Evolutionary conservation across 1,140 invertebrate genomes (phyloP).

Genomic region (Leptinotarsa texana): DNA sequence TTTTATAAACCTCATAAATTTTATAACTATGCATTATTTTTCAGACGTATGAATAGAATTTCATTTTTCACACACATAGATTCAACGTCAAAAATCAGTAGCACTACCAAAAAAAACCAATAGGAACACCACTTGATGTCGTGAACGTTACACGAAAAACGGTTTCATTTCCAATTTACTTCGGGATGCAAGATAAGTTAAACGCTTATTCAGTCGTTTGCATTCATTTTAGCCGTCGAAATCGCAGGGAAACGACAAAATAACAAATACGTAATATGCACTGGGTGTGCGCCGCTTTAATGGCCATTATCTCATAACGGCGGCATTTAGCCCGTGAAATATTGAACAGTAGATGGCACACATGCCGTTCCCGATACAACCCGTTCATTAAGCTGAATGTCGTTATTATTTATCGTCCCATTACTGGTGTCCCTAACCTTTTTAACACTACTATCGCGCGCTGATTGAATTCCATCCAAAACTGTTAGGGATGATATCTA

Average conservation of each 20-base stretch:
- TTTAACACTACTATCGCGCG: slow-evolving; percentile 27
- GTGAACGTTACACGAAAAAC: neutral
- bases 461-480: slow-evolving; percentile 18
- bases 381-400: slow-evolving; percentile 29
- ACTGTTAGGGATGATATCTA: neutral
- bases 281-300: slow-evolving; percentile 43
- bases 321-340: slow-evolving; percentile 45
- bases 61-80: too few species aligned
- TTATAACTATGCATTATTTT: too few species aligned
- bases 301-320: slow-evolving; percentile 48
- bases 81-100: too few species aligned
- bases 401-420: slow-evolving; percentile 29
- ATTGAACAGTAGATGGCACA: slow-evolving; percentile 44
- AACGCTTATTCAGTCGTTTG: slow-evolving; percentile 21
- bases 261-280: slow-evolving; percentile 44
- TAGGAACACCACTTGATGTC: too few species aligned
- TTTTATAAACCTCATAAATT: too few species aligned
- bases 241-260: slow-evolving; percentile 40
- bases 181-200: slow-evolving; percentile 8
- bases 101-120: too few species aligned
- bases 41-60: too few species aligned
- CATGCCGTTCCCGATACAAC: slow-evolving; percentile 37
- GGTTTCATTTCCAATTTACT: neutral
- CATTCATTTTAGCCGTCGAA: slow-evolving; percentile 17
- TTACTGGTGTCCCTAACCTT: slow-evolving; percentile 26